A percentile compares a stretch with the other conserved stretches of the same genome.
Conservation (phyloP, 2,113 vertebrate genomes). For the Andinoacara biseriatus region DNA sequence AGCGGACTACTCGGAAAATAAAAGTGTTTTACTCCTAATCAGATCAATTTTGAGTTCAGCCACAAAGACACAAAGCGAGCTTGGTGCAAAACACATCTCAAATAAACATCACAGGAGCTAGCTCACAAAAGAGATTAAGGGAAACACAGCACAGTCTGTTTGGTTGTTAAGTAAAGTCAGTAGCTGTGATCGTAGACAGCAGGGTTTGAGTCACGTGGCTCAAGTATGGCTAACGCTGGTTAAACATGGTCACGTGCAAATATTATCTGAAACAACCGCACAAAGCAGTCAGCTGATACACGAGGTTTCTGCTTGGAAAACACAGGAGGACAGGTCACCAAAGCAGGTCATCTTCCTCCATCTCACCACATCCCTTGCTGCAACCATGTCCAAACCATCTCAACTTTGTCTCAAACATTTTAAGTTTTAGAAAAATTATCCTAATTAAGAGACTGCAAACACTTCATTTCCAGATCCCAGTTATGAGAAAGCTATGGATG, state of each 20-base stretch:
- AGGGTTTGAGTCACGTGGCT: background rate
- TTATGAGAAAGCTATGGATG: background rate
- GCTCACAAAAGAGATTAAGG: background rate
- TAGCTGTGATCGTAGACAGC: background rate
- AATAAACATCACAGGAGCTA: background rate
- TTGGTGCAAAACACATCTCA: background rate
- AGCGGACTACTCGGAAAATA: background rate
- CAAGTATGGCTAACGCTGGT: background rate
- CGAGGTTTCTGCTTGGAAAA: background rate
- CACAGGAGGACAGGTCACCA: background rate
- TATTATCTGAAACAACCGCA: background rate
- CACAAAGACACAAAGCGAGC: background rate
- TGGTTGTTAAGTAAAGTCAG: background rate
- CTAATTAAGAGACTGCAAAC: background rate
- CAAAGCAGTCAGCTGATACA: background rate
- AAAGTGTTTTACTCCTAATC: background rate
- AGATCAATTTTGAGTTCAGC: background rate
- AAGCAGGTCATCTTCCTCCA: background rate
- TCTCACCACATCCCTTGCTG: background rate
- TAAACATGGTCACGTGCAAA: background rate
- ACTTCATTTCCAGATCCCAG: background rate
- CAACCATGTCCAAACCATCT: background rate
- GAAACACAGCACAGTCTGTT: background rate
- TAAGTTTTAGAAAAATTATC: background rate
- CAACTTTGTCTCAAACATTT: background rate